phyloP scores from a whole-genome alignment of 2,888 invertebrate genomes.

The Coenonympha arcania region DNA sequence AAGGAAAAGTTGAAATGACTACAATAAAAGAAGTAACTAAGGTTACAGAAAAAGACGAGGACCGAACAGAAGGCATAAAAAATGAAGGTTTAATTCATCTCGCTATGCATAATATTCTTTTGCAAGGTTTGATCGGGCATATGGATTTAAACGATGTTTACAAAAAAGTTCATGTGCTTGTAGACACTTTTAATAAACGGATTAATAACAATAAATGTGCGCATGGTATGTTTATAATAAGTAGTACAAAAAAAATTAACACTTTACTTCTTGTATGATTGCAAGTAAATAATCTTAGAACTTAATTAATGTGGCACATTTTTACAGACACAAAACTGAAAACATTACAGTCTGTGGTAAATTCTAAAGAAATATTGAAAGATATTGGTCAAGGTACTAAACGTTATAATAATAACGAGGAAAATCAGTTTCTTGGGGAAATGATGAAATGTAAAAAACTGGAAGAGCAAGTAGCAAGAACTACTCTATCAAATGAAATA shows the following conservation, averaged over 20 bases:
- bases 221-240: background rate
- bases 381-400: background rate
- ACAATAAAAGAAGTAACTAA: slow-evolving; percentile 15
- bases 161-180: slow-evolving; percentile 26
- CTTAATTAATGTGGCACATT: no score
- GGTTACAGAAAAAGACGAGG: slow-evolving; percentile 11
- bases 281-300: no score
- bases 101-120: slow-evolving; percentile 50
- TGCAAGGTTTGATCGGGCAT: slow-evolving; percentile 49
- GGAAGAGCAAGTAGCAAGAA: slow-evolving; percentile 28
- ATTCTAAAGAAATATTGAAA: slow-evolving; percentile 16
- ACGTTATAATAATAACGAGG: slow-evolving; percentile 24
- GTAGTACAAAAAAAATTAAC: background rate
- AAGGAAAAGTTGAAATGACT: slow-evolving; percentile 16
- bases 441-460: slow-evolving; percentile 39
- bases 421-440: slow-evolving; percentile 40
- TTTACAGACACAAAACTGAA: slow-evolving; percentile 13
- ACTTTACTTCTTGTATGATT: no score
- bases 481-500: background rate
- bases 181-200: slow-evolving; percentile 12
- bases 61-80: slow-evolving; percentile 14
- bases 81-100: slow-evolving; percentile 43
- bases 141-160: slow-evolving; percentile 47
- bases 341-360: slow-evolving; percentile 9
- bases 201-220: slow-evolving; percentile 19